Evolutionary conservation across 2,888 invertebrate species (phyloP).

Genomic region (Xestia c-nigrum): DNA sequence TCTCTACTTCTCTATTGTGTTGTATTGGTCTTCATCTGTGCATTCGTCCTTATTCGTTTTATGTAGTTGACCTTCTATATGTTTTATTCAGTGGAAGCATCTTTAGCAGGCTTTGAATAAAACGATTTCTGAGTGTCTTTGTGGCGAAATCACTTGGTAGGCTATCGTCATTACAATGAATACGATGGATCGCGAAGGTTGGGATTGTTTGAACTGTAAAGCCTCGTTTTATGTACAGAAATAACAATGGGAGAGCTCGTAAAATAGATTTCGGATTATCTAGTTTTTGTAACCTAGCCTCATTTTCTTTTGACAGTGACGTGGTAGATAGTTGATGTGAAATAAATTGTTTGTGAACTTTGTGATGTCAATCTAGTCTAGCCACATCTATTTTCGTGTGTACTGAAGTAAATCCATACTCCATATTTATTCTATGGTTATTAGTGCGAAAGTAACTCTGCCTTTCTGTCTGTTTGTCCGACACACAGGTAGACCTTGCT

Average conservation of each 20-base stretch:
- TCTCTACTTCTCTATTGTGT: neutral
- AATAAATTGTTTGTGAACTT: slow-evolving; percentile 14
- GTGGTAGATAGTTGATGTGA: slow-evolving; percentile 1
- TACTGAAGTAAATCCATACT: neutral
- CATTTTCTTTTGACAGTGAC: slow-evolving; percentile 8
- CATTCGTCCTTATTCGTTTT: neutral
- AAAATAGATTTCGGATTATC: slow-evolving; percentile 25
- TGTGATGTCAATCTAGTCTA: slow-evolving; percentile 5
- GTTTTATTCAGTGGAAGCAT: neutral
- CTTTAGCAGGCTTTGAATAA: slow-evolving; percentile 14
- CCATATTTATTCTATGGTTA: neutral
- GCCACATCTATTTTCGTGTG: neutral
- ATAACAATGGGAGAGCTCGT: slow-evolving; percentile 21
- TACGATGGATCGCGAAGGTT: slow-evolving; percentile 16
- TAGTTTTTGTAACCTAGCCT: slow-evolving; percentile 6
- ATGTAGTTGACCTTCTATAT: slow-evolving; percentile 6
- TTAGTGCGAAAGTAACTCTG: neutral
- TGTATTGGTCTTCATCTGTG: neutral
- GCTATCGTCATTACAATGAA: slow-evolving; percentile 29
- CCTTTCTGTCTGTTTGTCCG: neutral
- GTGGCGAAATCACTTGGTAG: slow-evolving; percentile 46
- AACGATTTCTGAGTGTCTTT: slow-evolving; percentile 40
- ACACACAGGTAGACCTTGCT: neutral
- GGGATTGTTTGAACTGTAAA: slow-evolving; percentile 25
- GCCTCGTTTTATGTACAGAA: neutral